phyloP scores from a whole-genome alignment of 2,888 invertebrate species.

The Drosophila vallismaia region DNA sequence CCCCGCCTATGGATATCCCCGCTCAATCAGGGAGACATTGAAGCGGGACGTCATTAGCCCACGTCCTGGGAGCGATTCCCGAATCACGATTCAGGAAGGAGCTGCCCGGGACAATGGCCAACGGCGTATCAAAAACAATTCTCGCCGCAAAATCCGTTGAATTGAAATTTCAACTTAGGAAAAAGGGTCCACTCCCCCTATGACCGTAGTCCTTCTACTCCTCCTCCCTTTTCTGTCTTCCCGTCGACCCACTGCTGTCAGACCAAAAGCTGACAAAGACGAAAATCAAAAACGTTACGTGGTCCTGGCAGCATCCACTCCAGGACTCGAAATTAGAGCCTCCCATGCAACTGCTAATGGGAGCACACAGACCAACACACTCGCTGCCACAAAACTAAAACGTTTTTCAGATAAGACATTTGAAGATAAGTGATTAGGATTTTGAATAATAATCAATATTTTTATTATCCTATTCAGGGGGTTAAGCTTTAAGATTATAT shows the following conservation, averaged over 20 bases:
- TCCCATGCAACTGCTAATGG: constrained; percentile 79
- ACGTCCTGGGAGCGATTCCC: constrained; percentile 16
- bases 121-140: constrained; percentile 75
- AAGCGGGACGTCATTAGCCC: constrained; percentile 55
- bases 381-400: constrained; percentile 21
- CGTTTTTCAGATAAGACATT: no score
- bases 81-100: constrained; percentile 21
- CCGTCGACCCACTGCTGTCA: constrained; percentile 29
- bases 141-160: constrained; percentile 71
- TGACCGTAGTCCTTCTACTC: constrained; percentile 4
- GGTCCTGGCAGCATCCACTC: constrained; percentile 69
- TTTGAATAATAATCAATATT: background rate
- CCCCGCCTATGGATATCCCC: background rate
- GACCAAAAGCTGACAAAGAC: constrained; percentile 77
- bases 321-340: constrained; percentile 76
- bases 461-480: background rate
- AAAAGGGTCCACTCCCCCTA: constrained; percentile 29
- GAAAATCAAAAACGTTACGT: constrained; percentile 78
- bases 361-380: constrained; percentile 45
- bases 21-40: constrained; percentile 49
- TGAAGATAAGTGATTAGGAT: constrained; percentile 11
- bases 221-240: background rate
- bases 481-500: no score
- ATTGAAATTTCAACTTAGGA: constrained; percentile 77
- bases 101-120: constrained; percentile 58